Percentiles rank a stretch among this genome's conserved stretches.
Evolutionary conservation across 2,113 vertebrate genomes (phyloP).

Genomic region (Dicaeum eximium): DNA sequence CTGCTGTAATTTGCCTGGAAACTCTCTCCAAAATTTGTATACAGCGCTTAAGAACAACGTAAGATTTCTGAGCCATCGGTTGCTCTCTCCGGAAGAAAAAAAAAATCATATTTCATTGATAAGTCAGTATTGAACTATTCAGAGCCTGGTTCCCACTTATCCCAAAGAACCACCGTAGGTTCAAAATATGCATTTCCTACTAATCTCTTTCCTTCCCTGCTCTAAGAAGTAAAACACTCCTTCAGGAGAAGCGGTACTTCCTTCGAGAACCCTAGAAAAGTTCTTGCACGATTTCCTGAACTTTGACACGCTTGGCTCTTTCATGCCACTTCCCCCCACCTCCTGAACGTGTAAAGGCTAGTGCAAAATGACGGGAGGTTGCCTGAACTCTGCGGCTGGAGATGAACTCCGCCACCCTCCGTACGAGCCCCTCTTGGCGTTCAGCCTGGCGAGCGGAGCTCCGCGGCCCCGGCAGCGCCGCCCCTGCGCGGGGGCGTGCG

Average conservation of each 20-base stretch:
- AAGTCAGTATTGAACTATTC: neutral
- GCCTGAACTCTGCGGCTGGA: neutral
- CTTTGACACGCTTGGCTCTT: neutral
- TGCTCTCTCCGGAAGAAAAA: neutral
- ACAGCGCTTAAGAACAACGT: neutral
- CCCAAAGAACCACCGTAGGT: neutral
- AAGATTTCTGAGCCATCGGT: neutral
- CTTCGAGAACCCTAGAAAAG: neutral
- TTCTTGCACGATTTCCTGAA: neutral
- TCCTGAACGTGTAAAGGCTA: neutral
- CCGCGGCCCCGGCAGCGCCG: neutral
- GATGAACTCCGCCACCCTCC: neutral
- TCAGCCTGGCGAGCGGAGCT: neutral
- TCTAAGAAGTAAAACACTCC: neutral
- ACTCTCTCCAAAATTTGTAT: neutral
- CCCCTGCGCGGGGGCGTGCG: neutral
- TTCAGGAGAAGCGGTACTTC: neutral
- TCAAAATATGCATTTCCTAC: neutral
- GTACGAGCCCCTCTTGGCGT: neutral
- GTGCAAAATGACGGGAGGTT: neutral
- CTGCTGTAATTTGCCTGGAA: neutral
- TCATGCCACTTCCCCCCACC: accelerated
- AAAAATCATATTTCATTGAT: neutral
- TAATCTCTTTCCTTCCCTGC: neutral
- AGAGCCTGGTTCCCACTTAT: neutral